These are phyloP conservation scores for Varanus komodoensis DNA, from an alignment of 2,113 vertebrate species.

Conservation along the genomic window DNA sequence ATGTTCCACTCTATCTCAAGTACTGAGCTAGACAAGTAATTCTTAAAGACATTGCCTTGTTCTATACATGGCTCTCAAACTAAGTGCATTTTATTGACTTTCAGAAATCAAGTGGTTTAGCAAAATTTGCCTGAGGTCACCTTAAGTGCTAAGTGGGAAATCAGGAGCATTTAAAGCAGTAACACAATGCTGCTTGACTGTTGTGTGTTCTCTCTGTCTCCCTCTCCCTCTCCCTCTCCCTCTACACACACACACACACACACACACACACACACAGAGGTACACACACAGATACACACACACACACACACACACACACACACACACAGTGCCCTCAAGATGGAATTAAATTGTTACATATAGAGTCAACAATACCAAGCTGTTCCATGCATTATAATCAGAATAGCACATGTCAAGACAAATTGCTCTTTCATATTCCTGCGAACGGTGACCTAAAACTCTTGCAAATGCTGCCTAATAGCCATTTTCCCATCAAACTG, in stretches of 20 bases:
- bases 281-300: no score
- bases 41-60: neutral
- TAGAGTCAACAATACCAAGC: neutral
- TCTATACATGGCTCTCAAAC: neutral
- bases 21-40: neutral
- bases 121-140: neutral
- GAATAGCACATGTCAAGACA: conserved; percentile 10
- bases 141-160: neutral
- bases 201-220: rapidly evolving
- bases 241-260: neutral
- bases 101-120: conserved; percentile 5
- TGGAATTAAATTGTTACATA: neutral
- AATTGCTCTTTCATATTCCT: conserved; percentile 8
- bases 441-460: neutral
- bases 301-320: no score
- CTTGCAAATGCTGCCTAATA: neutral
- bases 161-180: neutral
- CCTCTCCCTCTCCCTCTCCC: no score
- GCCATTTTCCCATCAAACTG: conserved; percentile 5
- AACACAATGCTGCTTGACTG: neutral
- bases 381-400: conserved; percentile 15
- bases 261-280: no score
- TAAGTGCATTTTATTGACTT: neutral
- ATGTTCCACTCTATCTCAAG: neutral
- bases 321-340: neutral